phyloP scores from a whole-genome alignment of 2,888 invertebrate genomes.

The Chaetogeoica ovagalla region DNA sequence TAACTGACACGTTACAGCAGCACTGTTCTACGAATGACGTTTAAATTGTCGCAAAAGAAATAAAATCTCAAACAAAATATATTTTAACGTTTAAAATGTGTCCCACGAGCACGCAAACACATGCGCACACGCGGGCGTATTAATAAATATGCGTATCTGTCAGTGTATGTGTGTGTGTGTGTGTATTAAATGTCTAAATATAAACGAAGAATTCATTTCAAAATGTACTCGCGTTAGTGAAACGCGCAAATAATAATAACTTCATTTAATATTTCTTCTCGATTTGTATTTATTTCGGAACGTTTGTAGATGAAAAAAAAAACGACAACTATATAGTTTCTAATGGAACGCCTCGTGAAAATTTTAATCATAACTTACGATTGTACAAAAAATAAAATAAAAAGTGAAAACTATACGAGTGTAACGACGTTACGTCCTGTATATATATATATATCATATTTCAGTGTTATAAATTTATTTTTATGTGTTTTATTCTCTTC shows the following conservation, averaged over 20 bases:
- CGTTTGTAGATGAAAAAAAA: no score
- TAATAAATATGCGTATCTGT: no score
- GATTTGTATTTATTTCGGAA: not conserved
- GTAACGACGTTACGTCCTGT: not conserved
- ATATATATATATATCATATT: no score
- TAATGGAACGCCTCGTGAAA: constrained; percentile 9
- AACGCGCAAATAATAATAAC: not conserved
- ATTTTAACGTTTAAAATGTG: no score
- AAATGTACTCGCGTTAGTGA: not conserved
- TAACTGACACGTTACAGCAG: no score
- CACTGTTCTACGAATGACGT: no score
- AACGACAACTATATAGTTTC: not conserved
- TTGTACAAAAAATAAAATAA: not conserved
- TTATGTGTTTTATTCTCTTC: not conserved
- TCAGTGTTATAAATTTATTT: not conserved
- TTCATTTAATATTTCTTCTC: not conserved
- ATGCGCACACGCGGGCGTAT: no score
- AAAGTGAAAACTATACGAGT: not conserved
- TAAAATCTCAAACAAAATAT: no score
- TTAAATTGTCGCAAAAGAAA: no score
- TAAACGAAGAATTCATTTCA: not conserved
- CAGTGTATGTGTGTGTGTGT: no score
- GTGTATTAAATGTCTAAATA: no score
- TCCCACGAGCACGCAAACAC: no score
- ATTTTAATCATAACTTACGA: constrained; percentile 23